Percentiles rank a stretch among this genome's conserved stretches.
Conservation (phyloP, 2,797 vertebrate species). For the Periophthalmus magnuspinnatus region DNA sequence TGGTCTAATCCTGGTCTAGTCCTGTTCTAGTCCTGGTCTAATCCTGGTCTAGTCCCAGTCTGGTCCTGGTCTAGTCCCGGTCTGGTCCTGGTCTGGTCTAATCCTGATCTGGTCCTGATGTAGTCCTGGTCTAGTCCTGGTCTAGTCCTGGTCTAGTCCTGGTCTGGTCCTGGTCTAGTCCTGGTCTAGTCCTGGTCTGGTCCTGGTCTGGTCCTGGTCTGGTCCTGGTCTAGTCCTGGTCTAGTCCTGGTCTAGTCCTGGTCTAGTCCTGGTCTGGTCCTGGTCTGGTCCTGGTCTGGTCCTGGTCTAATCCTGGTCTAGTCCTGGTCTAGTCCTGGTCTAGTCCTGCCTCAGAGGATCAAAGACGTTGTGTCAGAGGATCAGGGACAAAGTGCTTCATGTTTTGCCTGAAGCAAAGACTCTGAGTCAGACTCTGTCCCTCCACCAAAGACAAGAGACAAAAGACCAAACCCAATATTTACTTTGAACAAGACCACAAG, state of each 20-base stretch:
- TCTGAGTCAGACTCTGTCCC: not conserved
- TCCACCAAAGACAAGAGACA: not conserved
- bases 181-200: not conserved
- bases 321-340: not conserved
- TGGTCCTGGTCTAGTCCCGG: too few species aligned
- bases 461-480: not conserved
- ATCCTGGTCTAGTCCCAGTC: too few species aligned
- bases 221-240: not conserved
- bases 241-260: not conserved
- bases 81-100: too few species aligned
- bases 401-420: not conserved
- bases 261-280: not conserved
- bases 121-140: too few species aligned
- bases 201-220: too few species aligned
- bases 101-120: not conserved
- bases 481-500: not conserved
- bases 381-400: conserved; percentile 5
- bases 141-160: too few species aligned
- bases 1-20: too few species aligned
- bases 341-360: not conserved
- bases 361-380: not conserved
- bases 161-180: not conserved
- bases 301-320: not conserved
- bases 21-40: too few species aligned
- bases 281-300: not conserved